Conservation (phyloP, 2,113 vertebrate species). For the Zapornia atra region DNA sequence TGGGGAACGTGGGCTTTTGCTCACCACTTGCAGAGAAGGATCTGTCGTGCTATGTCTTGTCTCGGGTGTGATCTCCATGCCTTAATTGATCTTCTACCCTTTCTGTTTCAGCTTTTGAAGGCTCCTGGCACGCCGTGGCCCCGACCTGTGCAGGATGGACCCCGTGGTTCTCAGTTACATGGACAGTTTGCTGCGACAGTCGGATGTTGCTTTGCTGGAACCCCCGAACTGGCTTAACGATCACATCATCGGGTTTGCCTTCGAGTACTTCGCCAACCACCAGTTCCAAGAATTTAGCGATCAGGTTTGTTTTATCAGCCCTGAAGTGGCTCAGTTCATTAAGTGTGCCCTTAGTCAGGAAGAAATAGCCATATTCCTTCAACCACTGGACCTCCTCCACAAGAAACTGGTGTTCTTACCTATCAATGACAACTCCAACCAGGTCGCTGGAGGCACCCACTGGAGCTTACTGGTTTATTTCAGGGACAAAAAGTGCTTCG, state of each 20-base stretch:
- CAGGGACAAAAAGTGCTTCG: slow-evolving; percentile 81
- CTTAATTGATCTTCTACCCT: neutral
- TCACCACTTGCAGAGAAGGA: neutral
- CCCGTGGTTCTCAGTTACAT: slow-evolving; percentile 93
- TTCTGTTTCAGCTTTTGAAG: slow-evolving; percentile 44
- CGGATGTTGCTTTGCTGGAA: slow-evolving; percentile 89
- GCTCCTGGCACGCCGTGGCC: neutral
- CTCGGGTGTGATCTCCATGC: neutral
- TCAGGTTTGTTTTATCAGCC: slow-evolving; percentile 87
- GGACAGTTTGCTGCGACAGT: slow-evolving; percentile 91
- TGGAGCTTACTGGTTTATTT: slow-evolving; percentile 95
- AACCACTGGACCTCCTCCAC: slow-evolving; percentile 83
- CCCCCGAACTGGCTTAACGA: slow-evolving; percentile 96
- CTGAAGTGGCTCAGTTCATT: slow-evolving; percentile 96
- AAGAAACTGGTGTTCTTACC: slow-evolving; percentile 89
- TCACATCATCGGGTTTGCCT: slow-evolving; percentile 93
- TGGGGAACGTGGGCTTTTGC: neutral
- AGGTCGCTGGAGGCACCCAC: slow-evolving; percentile 90
- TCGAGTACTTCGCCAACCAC: slow-evolving; percentile 88
- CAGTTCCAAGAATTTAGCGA: slow-evolving; percentile 81
- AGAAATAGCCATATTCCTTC: slow-evolving; percentile 89
- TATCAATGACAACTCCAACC: slow-evolving; percentile 93
- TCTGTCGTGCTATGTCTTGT: rapidly evolving
- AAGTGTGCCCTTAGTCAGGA: slow-evolving; percentile 87
- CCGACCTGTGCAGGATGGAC: slow-evolving; percentile 80